These are phyloP conservation scores for Ectemnius continuus DNA, from an alignment of 2,888 invertebrate genomes.

Conservation along the genomic window DNA sequence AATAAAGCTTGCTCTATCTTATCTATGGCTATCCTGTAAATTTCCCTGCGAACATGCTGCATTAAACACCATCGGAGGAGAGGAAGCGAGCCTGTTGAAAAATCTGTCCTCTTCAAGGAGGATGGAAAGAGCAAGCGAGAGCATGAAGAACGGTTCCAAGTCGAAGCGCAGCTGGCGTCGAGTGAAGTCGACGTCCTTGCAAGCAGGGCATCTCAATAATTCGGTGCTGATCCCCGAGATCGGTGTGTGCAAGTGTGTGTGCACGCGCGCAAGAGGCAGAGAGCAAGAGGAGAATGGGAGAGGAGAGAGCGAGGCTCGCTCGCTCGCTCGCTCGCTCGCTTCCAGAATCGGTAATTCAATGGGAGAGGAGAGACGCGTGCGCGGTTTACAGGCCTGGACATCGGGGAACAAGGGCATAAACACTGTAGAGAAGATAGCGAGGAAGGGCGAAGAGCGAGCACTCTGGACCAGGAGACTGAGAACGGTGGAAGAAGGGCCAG, in stretches of 20 bases:
- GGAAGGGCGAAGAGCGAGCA: constrained; percentile 38
- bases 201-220: too few species aligned
- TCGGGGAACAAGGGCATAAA: constrained; percentile 74
- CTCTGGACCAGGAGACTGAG: constrained; percentile 52
- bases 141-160: too few species aligned
- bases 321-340: constrained; percentile 28
- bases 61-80: background rate
- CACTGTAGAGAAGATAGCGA: constrained; percentile 73
- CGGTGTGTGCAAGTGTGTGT: constrained; percentile 10
- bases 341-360: constrained; percentile 36
- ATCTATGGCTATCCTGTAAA: background rate
- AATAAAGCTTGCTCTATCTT: constrained; percentile 5
- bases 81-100: too few species aligned
- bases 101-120: too few species aligned
- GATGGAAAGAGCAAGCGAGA: too few species aligned
- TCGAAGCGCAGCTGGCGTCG: too few species aligned
- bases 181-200: too few species aligned
- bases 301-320: constrained; percentile 20
- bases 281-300: constrained; percentile 58
- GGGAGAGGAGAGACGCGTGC: constrained; percentile 67
- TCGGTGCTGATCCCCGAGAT: constrained; percentile 28
- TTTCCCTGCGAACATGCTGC: constrained; percentile 1
- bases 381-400: constrained; percentile 70
- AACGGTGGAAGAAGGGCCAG: constrained; percentile 58
- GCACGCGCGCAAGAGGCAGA: constrained; percentile 47